Conservation (phyloP, 2,888 invertebrate genomes). For the Xanthorhoe spadicearia region DNA sequence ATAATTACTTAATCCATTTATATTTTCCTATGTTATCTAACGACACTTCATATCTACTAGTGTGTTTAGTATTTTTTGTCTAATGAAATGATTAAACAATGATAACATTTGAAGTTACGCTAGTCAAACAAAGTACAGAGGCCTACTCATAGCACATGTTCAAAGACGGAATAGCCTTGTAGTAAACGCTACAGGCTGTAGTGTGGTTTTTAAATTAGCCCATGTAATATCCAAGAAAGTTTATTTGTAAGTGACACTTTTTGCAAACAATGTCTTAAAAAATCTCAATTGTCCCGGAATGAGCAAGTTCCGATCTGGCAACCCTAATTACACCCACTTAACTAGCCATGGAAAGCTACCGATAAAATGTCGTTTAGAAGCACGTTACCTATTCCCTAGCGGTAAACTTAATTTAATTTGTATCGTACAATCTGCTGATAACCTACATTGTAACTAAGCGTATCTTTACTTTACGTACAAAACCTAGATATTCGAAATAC, state of each 20-base stretch:
- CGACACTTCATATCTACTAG: neutral
- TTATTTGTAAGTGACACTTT: too few relatives aligned
- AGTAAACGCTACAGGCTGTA: too few relatives aligned
- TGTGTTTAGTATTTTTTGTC: neutral
- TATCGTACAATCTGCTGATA: slow-evolving; percentile 1
- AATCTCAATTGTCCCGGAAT: too few relatives aligned
- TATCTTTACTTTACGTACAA: neutral
- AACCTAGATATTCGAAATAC: too few relatives aligned
- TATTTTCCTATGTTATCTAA: neutral
- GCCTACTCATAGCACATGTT: too few relatives aligned
- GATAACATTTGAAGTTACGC: neutral
- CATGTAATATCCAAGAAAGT: too few relatives aligned
- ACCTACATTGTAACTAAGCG: neutral
- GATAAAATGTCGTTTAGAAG: slow-evolving; percentile 26
- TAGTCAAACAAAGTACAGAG: neutral
- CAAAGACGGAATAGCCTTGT: too few relatives aligned
- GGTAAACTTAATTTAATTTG: slow-evolving; percentile 17
- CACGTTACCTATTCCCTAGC: slow-evolving; percentile 23
- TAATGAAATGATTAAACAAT: neutral
- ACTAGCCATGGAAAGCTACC: slow-evolving; percentile 18
- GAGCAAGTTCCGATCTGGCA: too few relatives aligned
- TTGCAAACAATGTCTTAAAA: too few relatives aligned
- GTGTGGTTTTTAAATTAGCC: too few relatives aligned
- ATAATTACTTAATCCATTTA: neutral
- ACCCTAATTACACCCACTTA: neutral